phyloP scores from a whole-genome alignment of 1,140 invertebrate species.

The Andrena cerasifolii region DNA sequence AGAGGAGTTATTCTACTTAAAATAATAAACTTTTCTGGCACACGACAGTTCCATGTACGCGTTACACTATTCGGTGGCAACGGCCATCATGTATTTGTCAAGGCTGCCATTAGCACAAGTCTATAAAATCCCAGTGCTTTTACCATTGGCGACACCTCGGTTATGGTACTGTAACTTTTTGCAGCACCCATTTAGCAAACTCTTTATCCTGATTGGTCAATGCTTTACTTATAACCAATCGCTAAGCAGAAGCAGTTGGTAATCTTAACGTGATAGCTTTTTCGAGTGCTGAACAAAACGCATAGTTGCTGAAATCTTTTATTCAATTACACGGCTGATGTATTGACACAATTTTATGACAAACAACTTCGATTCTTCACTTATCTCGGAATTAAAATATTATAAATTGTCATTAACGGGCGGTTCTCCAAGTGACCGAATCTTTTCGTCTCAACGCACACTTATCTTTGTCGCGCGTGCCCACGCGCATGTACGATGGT shows the following conservation, averaged over 20 bases:
- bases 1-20: conserved; percentile 57
- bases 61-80: conserved; percentile 78
- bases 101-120: conserved; percentile 76
- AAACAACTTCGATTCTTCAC: too few species aligned
- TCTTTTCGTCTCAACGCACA: too few species aligned
- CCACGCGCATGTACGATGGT: neutral
- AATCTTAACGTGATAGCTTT: conserved; percentile 20
- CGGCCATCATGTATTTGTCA: conserved; percentile 81
- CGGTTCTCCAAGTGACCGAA: conserved; percentile 1
- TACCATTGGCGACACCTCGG: conserved; percentile 60
- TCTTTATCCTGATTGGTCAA: conserved; percentile 46
- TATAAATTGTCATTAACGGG: neutral
- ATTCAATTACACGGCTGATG: neutral
- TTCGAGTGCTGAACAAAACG: conserved; percentile 10
- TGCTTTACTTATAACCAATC: conserved; percentile 43
- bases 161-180: conserved; percentile 57
- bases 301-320: conserved; percentile 16
- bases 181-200: conserved; percentile 35
- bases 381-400: conserved; percentile 9
- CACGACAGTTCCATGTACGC: conserved; percentile 75
- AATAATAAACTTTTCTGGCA: conserved; percentile 71
- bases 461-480: neutral
- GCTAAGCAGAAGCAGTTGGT: conserved; percentile 15
- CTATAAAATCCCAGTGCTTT: conserved; percentile 71
- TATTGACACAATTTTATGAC: neutral